Base-by-base conservation (phyloP, 1,140 invertebrate genomes). In the Gonatopus flavifemur region DNA sequence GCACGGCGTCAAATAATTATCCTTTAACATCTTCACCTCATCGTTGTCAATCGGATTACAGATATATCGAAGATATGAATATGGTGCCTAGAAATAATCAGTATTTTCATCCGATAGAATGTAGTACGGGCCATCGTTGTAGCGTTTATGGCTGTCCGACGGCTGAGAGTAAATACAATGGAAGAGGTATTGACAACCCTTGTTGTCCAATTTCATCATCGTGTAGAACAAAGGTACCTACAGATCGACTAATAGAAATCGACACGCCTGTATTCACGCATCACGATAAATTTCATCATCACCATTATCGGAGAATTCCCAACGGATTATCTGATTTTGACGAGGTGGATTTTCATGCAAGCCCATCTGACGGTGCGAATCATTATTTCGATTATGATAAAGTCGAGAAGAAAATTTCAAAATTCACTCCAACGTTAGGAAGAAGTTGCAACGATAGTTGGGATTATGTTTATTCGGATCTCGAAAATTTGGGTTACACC, bases 391-490 rank as follows among this genome's bases (percentile, higher is more conserved):
- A 67, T 10, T 60, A 63, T 12, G 55, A 43, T 8, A 66, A 49
- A 36, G 31, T 57, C 0, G 65, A 65, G 1, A 74, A 59, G 30
- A 65, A 62, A 31, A 20, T 36, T 0, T 7, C 38, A 3, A 60
- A 51, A 33, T 33, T 32, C 8, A 12, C 18, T 18, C 15, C 9
- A 16, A 18, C 35, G 19, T 72, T 72, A 54, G 49, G 63, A 21
- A 64, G 44, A 5, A 58, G 65, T 46, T 83, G 82, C 1, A 85
- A 84, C 48, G 87, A 88, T 49, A 83, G 82, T 37, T 90, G 88
- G 88, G 86, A 88, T 64, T 90, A 88, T 65, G 89, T 91, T 0
- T 90, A 87, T 62, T 81, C 84, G 53, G 88, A 88, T 70, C 72
- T 90, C 3, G 86, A 89, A 49, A 87, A 82, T 55, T 83, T 86